Percentiles rank a stretch among this genome's conserved stretches.
These are phyloP conservation scores for Alosa alosa DNA, from an alignment of 2,113 vertebrate species.

Conservation along the genomic window DNA sequence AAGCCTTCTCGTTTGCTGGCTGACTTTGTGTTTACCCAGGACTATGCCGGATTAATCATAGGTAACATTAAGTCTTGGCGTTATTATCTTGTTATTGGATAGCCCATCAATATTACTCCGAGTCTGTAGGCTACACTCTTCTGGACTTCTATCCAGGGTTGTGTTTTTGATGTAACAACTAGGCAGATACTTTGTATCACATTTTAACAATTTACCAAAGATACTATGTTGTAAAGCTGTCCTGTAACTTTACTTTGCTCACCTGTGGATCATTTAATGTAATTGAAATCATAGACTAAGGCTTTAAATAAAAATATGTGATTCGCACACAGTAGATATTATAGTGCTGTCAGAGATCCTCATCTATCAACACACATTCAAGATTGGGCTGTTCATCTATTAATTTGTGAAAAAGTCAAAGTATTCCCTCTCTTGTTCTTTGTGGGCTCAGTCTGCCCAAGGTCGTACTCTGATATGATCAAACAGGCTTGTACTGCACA, in stretches of 20 bases:
- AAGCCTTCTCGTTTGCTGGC: conserved; percentile 19
- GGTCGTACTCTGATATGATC: conserved; percentile 40
- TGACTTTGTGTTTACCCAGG: conserved; percentile 14
- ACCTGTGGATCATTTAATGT: neutral
- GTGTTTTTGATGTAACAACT: neutral
- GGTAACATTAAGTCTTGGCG: neutral
- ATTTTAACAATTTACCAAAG: neutral
- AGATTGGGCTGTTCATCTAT: neutral
- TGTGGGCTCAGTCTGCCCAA: conserved; percentile 28
- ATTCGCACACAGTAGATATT: neutral
- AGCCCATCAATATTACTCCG: neutral
- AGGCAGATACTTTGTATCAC: neutral
- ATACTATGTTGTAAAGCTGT: neutral
- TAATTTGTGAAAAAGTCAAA: neutral
- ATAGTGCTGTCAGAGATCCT: neutral
- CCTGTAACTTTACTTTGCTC: neutral
- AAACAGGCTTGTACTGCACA: conserved; percentile 20
- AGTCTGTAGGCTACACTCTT: neutral
- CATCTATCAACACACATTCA: neutral
- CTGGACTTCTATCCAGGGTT: neutral
- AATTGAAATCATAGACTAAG: neutral
- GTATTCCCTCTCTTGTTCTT: conserved; percentile 5
- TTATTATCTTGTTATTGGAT: neutral
- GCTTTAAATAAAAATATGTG: neutral
- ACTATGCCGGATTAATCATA: neutral